Base-by-base conservation (phyloP, 1,140 invertebrate species). In the Theocolax elegans region DNA sequence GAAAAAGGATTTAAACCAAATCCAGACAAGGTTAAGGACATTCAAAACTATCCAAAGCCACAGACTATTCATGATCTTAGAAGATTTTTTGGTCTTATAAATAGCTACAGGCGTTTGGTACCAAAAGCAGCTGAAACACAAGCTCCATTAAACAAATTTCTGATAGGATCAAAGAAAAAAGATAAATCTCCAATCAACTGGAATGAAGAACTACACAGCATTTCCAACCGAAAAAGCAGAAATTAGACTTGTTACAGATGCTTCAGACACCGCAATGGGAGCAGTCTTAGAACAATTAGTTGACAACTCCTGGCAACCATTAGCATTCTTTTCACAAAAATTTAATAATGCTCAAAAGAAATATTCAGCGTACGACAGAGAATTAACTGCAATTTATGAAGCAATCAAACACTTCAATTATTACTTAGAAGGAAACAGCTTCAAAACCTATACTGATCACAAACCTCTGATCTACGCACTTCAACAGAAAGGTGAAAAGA, bases 121-220 rank as follows among this genome's bases (percentile, higher is more conserved):
- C 77, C 74, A 9, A 42, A 74, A 1, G 76, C 77, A 1, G 79
- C 81, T 2, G 51, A 71, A 23, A 15, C 70, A 0, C 81, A 79
- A 73, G 70, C 74, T 12, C 75, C 72, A 12, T 51, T 81, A 1
- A 71, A 23, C 13, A 27, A 29, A 6, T 63, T 27, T 3, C 27
- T 70, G 0, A 44, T 6, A 6, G 48, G 44, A 10, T 19, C 67
- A 17, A 25, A 25, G 2, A 64, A 70, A 17, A 70, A 70, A 0
- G 58, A 70, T 17, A 63, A 63, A 13, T 8, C 29, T 0, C 12
- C 15, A 12, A 15, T 70, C 19, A 38, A 35, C 1, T 70, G 58
- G 67, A 56, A 23, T 13, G 0, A 13, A 3, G 21, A 42, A 44
- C 49, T 49, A 1, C 8, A 44, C 40, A 7, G 12, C 56, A 0